Conservation (phyloP, 2,797 vertebrate genomes). For the Nannoperca obscura region DNA sequence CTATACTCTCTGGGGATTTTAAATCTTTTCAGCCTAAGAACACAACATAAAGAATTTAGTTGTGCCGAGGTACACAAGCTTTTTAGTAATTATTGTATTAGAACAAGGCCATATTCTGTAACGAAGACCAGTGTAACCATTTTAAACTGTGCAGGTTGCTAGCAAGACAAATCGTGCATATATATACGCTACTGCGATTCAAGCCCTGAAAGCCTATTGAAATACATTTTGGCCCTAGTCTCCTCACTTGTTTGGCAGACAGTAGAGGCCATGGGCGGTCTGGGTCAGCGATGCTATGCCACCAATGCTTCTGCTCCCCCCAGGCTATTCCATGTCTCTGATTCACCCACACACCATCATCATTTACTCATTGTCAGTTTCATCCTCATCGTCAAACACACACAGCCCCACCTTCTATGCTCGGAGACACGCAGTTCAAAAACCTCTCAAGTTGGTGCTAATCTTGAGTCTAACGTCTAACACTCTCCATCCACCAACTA, state of each 20-base stretch:
- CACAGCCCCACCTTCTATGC: constrained; percentile 30
- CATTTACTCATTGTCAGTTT: constrained; percentile 18
- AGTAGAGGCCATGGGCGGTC: constrained; percentile 26
- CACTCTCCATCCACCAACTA: constrained; percentile 56
- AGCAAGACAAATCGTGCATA: constrained; percentile 8
- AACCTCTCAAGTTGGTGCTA: constrained; percentile 78
- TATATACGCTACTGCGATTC: not conserved
- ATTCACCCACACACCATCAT: constrained; percentile 38
- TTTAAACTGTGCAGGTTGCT: constrained; percentile 11
- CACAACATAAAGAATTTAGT: constrained; percentile 11
- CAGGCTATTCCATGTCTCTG: constrained; percentile 27
- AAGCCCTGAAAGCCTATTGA: constrained; percentile 32
- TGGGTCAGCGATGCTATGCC: constrained; percentile 39
- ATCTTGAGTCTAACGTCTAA: constrained; percentile 50
- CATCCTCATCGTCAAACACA: constrained; percentile 24
- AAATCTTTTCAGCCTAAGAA: constrained; percentile 10
- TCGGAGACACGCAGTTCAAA: constrained; percentile 55
- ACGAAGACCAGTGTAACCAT: not conserved
- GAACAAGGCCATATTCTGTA: not conserved
- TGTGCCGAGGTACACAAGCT: not conserved
- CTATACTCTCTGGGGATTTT: not conserved
- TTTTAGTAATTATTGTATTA: constrained; percentile 3
- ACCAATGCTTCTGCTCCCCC: constrained; percentile 14
- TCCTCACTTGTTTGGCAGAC: constrained; percentile 42
- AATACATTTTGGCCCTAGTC: constrained; percentile 34